Base-by-base conservation (phyloP, 35 echinoderm and acorn worm genomes). In the Chiridota heheva region DNA sequence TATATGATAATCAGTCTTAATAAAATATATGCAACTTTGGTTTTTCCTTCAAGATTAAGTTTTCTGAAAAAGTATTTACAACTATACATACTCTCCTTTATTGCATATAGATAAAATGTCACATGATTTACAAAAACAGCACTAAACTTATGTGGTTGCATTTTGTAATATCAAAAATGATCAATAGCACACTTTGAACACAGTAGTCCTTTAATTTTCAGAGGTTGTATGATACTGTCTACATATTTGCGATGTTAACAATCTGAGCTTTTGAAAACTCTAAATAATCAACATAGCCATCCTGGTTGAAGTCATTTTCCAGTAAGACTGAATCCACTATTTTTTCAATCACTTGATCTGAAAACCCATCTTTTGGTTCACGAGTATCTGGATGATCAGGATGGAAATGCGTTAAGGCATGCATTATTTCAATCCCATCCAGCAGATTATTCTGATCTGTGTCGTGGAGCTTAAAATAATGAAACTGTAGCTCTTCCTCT, bases 381-480 rank as follows among this genome's bases (percentile, higher is more conserved):
- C 16, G 53, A 26, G 36, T 31, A 5, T 22, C 34, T 1, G 40
- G 40, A 3, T 60, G 32, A 25, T 16, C 44, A 16, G 60, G 56
- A 3, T 72, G 42, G 61, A 44, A 80, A 63, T 88, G 85, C 33
- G 72, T 67, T n/a, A 88, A 39, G 5, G 74, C 85, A 42, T 80
- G 64, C 63, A 88, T 70, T 6, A 88, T 72, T 72, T 88, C 85
- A 28, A 88, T 26, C 26, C 85, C 85, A 60, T 88, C 85, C 15
- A 88, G 65, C 2, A 74, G 85, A 42, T 88, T 88, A 67, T 88
- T 88, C 15, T 81, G 62, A 72, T 88, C 85, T 0, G 66, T 59
- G 49, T 88, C 85, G 40, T 88, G 85, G 37, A 88, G 48, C 28
- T 88, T 88, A 61, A 88, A 88, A 71, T 88, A 88, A 53, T 88